These are phyloP conservation scores for Sweltsa coloradensis DNA, from an alignment of 1,140 invertebrate genomes.

Conservation along the genomic window DNA sequence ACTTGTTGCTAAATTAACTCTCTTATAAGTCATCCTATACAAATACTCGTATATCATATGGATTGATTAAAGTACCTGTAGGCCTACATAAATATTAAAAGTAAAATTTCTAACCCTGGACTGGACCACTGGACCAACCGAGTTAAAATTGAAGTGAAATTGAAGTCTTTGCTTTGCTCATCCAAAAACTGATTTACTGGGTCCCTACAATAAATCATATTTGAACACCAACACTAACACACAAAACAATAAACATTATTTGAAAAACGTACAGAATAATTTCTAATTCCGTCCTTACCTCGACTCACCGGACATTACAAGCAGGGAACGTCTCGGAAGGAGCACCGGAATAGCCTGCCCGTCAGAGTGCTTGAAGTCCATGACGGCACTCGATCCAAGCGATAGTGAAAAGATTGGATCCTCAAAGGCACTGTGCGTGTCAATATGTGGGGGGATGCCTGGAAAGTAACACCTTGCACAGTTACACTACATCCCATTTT, in stretches of 20 bases:
- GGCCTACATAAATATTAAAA: too few species aligned
- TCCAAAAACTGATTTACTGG: too few species aligned
- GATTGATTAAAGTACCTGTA: too few species aligned
- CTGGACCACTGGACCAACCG: too few species aligned
- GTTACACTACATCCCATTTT: too few species aligned
- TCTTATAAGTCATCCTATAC: too few species aligned
- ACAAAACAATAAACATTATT: background rate
- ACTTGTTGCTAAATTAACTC: too few species aligned
- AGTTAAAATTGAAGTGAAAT: too few species aligned
- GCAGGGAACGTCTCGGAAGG: constrained; percentile 62
- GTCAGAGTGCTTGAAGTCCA: constrained; percentile 69
- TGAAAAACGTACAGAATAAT: constrained; percentile 1
- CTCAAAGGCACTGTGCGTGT: constrained; percentile 88
- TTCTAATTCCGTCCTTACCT: too few species aligned
- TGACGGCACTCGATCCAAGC: constrained; percentile 70
- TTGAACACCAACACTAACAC: background rate
- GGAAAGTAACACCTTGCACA: constrained; percentile 20
- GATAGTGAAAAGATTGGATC: constrained; percentile 80
- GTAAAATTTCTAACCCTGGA: too few species aligned
- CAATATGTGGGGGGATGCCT: constrained; percentile 93
- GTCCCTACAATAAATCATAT: constrained; percentile 1
- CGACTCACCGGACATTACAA: constrained; percentile 73
- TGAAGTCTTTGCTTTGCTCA: too few species aligned
- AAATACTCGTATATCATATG: too few species aligned
- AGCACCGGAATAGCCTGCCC: constrained; percentile 44